These are phyloP conservation scores for Caenorhabditis tropicalis DNA, from an alignment of 1,140 invertebrate species.

Conservation along the genomic window DNA sequence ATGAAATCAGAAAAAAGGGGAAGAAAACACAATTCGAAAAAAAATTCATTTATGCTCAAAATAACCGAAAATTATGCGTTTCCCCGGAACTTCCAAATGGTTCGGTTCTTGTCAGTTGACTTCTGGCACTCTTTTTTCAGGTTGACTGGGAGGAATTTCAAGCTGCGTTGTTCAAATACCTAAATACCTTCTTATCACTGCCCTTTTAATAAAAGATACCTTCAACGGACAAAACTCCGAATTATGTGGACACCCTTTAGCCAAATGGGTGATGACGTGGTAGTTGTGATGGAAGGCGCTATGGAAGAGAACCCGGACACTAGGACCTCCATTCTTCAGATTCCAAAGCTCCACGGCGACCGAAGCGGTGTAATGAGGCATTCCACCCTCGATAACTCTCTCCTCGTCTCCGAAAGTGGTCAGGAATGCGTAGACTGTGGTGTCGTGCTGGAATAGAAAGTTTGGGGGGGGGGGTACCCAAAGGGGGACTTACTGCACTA, in stretches of 20 bases:
- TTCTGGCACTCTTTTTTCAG: conserved; percentile 61
- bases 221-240: conserved; percentile 63
- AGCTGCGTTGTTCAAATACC: conserved; percentile 55
- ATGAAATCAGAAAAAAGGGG: no score
- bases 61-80: background rate
- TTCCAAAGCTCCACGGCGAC: conserved; percentile 64
- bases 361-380: conserved; percentile 66
- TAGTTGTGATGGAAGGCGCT: conserved; percentile 64
- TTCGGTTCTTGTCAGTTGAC: background rate
- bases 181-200: background rate
- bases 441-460: conserved; percentile 61
- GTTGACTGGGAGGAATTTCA: conserved; percentile 60
- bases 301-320: conserved; percentile 65
- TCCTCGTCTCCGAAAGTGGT: conserved; percentile 65
- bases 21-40: background rate
- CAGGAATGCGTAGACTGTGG: conserved; percentile 63
- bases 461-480: no score
- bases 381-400: conserved; percentile 61
- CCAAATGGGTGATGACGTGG: conserved; percentile 64
- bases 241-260: conserved; percentile 62
- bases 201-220: background rate
- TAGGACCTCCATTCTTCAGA: conserved; percentile 56
- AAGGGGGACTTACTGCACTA: conserved; percentile 58
- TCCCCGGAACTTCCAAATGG: background rate
- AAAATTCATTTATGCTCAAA: background rate